Percentiles rank a stretch among this genome's conserved stretches.
Conservation (phyloP, 2,888 invertebrate species). For the Danaus chrysippus region DNA sequence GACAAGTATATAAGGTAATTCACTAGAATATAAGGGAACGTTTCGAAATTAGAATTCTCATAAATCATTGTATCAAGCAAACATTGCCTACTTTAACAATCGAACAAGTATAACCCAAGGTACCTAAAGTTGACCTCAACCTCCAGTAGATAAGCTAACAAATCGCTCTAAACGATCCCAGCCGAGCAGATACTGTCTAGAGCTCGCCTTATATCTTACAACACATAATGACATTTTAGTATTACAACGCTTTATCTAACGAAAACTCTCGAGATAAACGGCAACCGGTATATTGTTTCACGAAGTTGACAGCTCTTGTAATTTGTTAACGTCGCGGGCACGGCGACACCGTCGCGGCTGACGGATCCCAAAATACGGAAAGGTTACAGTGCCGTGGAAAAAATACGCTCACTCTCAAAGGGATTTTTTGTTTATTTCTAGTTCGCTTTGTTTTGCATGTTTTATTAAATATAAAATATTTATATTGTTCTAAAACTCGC, state of each 20-base stretch:
- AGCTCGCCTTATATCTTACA: constrained; percentile 62
- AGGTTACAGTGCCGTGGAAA: constrained; percentile 1
- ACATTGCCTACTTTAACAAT: constrained; percentile 7
- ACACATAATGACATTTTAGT: constrained; percentile 77
- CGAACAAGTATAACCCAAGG: constrained; percentile 4
- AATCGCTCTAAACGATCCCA: constrained; percentile 65
- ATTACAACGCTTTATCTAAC: constrained; percentile 77
- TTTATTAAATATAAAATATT: no score
- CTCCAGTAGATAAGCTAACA: constrained; percentile 72
- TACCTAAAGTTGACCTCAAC: constrained; percentile 63
- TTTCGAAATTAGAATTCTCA: not conserved
- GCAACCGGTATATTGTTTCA: constrained; percentile 77
- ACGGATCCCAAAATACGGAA: constrained; percentile 35
- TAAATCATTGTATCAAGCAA: constrained; percentile 7
- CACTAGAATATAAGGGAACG: not conserved
- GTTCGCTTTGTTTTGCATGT: not conserved
- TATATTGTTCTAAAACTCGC: no score
- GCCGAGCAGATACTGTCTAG: constrained; percentile 57
- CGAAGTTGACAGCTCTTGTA: constrained; percentile 72
- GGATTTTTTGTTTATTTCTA: not conserved
- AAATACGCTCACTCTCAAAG: not conserved
- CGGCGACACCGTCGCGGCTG: constrained; percentile 43
- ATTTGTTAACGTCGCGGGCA: constrained; percentile 72
- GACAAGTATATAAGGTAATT: not conserved
- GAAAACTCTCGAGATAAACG: constrained; percentile 76